Base-by-base conservation (phyloP, 2,113 vertebrate species). In the Engystomops pustulosus region DNA sequence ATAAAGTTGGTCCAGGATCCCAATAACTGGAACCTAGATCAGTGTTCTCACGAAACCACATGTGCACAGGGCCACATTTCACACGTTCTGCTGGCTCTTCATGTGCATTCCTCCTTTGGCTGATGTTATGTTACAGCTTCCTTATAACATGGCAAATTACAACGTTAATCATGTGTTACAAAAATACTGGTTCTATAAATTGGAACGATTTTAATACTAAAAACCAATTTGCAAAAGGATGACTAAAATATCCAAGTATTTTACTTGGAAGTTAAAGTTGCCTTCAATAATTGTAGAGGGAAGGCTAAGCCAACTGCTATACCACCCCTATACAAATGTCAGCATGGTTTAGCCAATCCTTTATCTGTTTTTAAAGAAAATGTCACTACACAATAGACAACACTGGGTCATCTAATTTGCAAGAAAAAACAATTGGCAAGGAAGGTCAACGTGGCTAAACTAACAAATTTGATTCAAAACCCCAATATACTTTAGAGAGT, bases 1-100 rank as follows among this genome's bases (percentile, higher is more conserved):
- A 41, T 78, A 78, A 78, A 78, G 32, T 20, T 53, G 55, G 75
- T 58, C 75, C 47, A 58, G 75, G 32, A 78, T 38, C 75, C 75
- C 75, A 78, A 78, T 78, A 78, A 78, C 53, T 36, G 51, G 12
- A 77, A 38, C 74, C 49, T 38, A 77, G 51, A 38, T 55, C 49
- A 58, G 11, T 55, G 49, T 55, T 77, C 49, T 55, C 74, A 58
- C 32, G 7, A 38, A 36, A 77, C 32, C 74, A 77, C 51, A 60
- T 76, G 47, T 78, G 53, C 30, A n/a, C 53, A 3, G 34, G 75
- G 75, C 34, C 51, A 60, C 32, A 78, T 60, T 77, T 78, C 47
- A 60, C 75, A 58, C 75, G 34, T 38, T 58, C 34, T 58, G 51
- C 51, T 78, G 51, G 53, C 51, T 38, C 53, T 78, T 60, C 75